Percentiles rank a stretch among this genome's conserved stretches.
Evolutionary conservation across 1,140 invertebrate species (phyloP).

Genomic region (Apocrypta bakeri): DNA sequence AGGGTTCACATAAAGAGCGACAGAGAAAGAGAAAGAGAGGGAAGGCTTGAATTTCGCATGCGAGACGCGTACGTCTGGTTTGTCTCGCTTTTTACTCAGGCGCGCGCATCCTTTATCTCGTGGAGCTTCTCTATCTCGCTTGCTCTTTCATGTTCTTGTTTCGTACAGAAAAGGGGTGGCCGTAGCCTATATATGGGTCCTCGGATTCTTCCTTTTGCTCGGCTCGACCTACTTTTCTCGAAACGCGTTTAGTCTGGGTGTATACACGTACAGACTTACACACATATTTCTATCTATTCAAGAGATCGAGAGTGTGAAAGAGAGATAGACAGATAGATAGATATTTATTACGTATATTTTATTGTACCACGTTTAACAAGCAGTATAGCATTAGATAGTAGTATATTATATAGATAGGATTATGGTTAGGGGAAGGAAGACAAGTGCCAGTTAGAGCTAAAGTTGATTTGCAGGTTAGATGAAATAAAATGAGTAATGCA

Average conservation of each 20-base stretch:
- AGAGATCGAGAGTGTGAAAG: background rate
- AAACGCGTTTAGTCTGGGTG: background rate
- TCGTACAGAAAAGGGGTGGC: background rate
- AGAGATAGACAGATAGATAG: background rate
- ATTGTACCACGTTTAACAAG: too few relatives aligned
- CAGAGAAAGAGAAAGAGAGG: background rate
- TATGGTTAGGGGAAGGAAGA: too few relatives aligned
- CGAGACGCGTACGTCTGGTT: slow-evolving; percentile 2
- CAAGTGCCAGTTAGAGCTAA: too few relatives aligned
- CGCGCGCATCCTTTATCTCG: background rate
- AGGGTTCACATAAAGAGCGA: slow-evolving; percentile 10
- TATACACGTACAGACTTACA: background rate
- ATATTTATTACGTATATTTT: too few relatives aligned
- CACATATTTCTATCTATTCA: background rate
- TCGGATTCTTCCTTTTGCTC: slow-evolving; percentile 30
- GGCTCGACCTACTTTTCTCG: slow-evolving; percentile 43
- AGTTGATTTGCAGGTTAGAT: too few relatives aligned
- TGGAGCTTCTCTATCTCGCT: background rate
- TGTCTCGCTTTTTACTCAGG: background rate
- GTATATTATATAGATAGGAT: too few relatives aligned
- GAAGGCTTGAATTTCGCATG: slow-evolving; percentile 22
- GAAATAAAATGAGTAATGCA: too few relatives aligned
- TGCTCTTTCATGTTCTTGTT: background rate
- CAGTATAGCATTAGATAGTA: too few relatives aligned
- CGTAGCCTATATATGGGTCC: slow-evolving; percentile 10